Conservation (phyloP, 2,797 vertebrate species). For the Takifugu ocellatus region DNA sequence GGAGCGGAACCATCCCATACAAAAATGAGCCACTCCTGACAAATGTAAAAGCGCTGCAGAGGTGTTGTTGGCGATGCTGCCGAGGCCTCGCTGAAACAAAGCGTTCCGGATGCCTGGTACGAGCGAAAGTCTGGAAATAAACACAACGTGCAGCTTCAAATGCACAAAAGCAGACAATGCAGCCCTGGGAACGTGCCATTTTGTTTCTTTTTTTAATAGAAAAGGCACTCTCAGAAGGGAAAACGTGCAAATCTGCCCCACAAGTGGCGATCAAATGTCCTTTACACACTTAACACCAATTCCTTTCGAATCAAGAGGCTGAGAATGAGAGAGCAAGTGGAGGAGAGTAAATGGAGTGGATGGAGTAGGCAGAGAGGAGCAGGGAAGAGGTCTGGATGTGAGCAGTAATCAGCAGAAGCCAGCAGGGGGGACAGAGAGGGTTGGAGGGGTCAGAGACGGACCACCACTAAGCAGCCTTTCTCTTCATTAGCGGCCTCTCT, state of each 20-base stretch:
- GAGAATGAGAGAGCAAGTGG: conserved; percentile 26
- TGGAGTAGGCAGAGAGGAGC: conserved; percentile 21
- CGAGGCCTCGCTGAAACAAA: conserved; percentile 13
- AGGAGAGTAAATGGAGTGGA: conserved; percentile 28
- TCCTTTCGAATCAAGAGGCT: conserved; percentile 27
- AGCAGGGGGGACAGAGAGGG: conserved; percentile 70
- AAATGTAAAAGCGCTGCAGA: conserved; percentile 31
- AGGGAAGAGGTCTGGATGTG: conserved; percentile 50
- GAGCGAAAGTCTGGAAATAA: too few relatives aligned
- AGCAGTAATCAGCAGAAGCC: conserved; percentile 66
- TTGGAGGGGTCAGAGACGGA: conserved; percentile 79
- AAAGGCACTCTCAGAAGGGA: too few relatives aligned
- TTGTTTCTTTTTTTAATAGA: too few relatives aligned
- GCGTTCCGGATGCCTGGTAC: not conserved
- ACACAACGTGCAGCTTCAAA: not conserved
- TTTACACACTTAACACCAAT: conserved; percentile 22
- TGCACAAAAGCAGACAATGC: not conserved
- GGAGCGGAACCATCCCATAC: conserved; percentile 49
- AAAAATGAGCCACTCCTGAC: conserved; percentile 24
- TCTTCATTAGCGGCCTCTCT: conserved; percentile 93
- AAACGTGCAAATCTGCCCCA: conserved; percentile 4
- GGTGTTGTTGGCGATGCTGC: conserved; percentile 34
- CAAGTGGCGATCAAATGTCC: conserved; percentile 16
- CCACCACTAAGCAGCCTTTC: conserved; percentile 90
- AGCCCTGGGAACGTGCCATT: too few relatives aligned